phyloP scores from a whole-genome alignment of 2,797 vertebrate species.

The Leuciscus waleckii region DNA sequence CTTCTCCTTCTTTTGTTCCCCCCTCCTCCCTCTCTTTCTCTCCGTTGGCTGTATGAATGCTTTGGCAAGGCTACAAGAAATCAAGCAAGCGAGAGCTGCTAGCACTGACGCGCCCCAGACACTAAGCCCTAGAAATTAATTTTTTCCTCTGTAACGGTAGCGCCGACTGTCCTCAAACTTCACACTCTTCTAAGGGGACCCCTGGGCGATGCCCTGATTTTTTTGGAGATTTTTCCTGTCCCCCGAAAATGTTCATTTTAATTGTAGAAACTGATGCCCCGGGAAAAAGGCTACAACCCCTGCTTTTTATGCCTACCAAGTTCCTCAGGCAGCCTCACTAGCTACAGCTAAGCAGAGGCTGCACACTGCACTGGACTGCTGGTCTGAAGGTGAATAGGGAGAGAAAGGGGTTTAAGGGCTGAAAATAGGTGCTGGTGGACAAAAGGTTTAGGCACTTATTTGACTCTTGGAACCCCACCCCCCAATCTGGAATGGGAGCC shows the following conservation, averaged over 20 bases:
- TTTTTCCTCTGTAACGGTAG: conserved; percentile 72
- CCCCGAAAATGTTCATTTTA: conserved; percentile 77
- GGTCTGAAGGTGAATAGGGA: conserved; percentile 70
- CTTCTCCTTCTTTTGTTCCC: conserved; percentile 63
- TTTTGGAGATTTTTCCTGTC: conserved; percentile 80
- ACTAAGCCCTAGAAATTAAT: conserved; percentile 71
- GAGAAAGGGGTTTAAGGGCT: conserved; percentile 69
- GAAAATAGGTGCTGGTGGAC: conserved; percentile 64
- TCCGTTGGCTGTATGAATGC: conserved; percentile 70
- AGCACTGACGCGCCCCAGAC: conserved; percentile 70
- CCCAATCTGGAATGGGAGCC: conserved; percentile 69
- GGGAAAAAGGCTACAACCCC: conserved; percentile 83
- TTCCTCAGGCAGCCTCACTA: conserved; percentile 75
- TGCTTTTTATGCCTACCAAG: conserved; percentile 79
- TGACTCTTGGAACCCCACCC: conserved; percentile 69
- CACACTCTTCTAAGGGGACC: conserved; percentile 64
- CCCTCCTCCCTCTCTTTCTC: conserved; percentile 53
- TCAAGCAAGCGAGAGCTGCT: conserved; percentile 70
- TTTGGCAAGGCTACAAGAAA: conserved; percentile 75
- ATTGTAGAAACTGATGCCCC: conserved; percentile 84
- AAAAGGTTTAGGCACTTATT: conserved; percentile 70
- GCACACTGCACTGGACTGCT: conserved; percentile 72
- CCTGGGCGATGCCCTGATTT: conserved; percentile 63
- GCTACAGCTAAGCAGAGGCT: conserved; percentile 77
- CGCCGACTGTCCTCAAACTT: conserved; percentile 66